A percentile compares a stretch with the other conserved stretches of the same genome.
phyloP scores from a whole-genome alignment of 1,140 invertebrate genomes.

The Magallana ariakensis region DNA sequence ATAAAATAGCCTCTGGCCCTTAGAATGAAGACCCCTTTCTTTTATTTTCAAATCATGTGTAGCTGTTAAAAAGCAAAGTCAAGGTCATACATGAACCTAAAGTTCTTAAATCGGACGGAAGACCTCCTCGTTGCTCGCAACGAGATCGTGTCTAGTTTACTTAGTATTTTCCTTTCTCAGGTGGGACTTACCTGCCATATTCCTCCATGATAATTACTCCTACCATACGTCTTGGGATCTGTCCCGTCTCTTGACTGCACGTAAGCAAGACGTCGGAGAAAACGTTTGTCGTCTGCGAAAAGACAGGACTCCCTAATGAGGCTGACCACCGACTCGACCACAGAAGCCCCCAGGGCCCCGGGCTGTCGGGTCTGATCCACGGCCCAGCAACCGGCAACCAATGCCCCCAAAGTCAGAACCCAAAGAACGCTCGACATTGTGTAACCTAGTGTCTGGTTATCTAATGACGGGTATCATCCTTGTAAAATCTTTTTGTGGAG shows the following conservation, averaged over 20 bases:
- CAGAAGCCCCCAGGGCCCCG: constrained; percentile 56
- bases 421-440: not conserved
- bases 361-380: constrained; percentile 59
- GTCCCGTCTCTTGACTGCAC: constrained; percentile 64
- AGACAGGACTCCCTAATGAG: constrained; percentile 65
- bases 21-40: too few relatives aligned
- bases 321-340: constrained; percentile 66
- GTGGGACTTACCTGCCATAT: constrained; percentile 68
- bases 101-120: too few relatives aligned
- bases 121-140: too few relatives aligned
- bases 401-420: not conserved
- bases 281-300: constrained; percentile 65
- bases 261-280: constrained; percentile 66
- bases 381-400: not conserved
- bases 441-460: not conserved
- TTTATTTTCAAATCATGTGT: too few relatives aligned
- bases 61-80: too few relatives aligned
- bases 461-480: not conserved
- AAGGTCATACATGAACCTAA: too few relatives aligned
- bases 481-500: not conserved
- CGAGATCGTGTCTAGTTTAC: too few relatives aligned
- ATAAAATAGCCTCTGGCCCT: too few relatives aligned
- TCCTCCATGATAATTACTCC: constrained; percentile 64
- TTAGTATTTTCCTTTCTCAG: too few relatives aligned
- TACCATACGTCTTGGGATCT: constrained; percentile 61